Conservation (phyloP, 2,113 vertebrate species). For the Rhinopomastus cyanomelas region DNA sequence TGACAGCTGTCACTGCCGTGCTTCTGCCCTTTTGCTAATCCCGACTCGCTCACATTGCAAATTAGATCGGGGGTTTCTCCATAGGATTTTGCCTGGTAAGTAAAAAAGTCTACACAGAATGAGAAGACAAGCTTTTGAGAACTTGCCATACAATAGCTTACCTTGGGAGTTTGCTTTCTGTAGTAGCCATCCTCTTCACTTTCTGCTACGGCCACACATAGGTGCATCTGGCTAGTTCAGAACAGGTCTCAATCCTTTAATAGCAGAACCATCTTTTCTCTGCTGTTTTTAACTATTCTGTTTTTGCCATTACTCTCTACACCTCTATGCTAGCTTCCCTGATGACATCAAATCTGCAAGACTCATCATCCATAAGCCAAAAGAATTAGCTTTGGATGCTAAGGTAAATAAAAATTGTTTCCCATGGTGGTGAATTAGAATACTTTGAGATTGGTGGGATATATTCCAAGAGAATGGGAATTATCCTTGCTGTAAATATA, state of each 20-base stretch:
- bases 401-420: not conserved
- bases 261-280: not conserved
- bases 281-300: not conserved
- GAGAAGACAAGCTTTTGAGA: not conserved
- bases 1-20: not conserved
- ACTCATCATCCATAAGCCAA: not conserved
- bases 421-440: not conserved
- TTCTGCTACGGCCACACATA: not conserved
- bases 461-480: not conserved
- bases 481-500: not conserved
- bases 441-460: not conserved
- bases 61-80: not conserved
- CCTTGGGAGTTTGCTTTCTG: not conserved
- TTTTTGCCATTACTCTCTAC: not conserved
- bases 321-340: not conserved
- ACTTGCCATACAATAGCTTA: not conserved
- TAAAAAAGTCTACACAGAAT: not conserved
- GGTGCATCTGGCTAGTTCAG: not conserved
- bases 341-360: not conserved
- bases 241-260: not conserved
- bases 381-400: not conserved
- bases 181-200: accelerated
- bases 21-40: not conserved
- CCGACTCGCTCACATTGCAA: not conserved
- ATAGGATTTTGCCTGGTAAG: not conserved